Conservation (phyloP, 2,888 invertebrate genomes). For the Nephrocerus scutellatus region DNA sequence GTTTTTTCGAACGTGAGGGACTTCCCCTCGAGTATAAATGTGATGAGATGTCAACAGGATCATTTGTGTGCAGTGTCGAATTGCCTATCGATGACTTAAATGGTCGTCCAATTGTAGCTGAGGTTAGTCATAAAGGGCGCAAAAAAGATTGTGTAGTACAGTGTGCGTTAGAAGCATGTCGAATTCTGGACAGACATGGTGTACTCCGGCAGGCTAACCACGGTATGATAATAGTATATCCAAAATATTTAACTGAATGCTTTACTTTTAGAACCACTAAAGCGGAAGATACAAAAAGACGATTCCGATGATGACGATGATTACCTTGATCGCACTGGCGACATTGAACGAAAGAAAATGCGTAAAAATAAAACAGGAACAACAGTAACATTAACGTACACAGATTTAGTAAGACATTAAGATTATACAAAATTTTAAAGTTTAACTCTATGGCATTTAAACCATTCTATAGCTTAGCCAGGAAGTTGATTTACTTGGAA, state of each 20-base stretch:
- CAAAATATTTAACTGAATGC: background rate
- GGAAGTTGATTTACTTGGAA: constrained; percentile 48
- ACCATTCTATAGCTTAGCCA: constrained; percentile 31
- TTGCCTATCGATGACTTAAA: constrained; percentile 73
- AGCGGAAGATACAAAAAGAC: constrained; percentile 70
- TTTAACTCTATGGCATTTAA: constrained; percentile 2
- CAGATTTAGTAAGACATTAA: constrained; percentile 53
- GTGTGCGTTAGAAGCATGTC: constrained; percentile 91
- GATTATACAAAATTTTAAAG: background rate
- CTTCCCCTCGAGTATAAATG: constrained; percentile 79
- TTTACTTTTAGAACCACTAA: constrained; percentile 61
- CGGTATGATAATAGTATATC: constrained; percentile 50
- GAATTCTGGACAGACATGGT: constrained; percentile 81
- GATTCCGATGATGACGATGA: constrained; percentile 89
- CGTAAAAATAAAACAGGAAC: constrained; percentile 49
- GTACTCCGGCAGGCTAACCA: constrained; percentile 79
- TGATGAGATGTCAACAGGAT: constrained; percentile 76
- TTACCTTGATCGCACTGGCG: constrained; percentile 90
- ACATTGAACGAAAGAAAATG: constrained; percentile 78
- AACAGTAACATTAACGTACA: constrained; percentile 54
- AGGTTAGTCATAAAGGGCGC: constrained; percentile 81
- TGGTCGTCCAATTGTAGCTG: constrained; percentile 72
- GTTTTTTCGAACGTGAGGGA: constrained; percentile 92
- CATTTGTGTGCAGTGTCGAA: constrained; percentile 77
- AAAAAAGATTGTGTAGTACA: constrained; percentile 91